Evolutionary conservation across 2,888 invertebrate genomes (phyloP).

Genomic region (Caenorhabditis plicata): DNA sequence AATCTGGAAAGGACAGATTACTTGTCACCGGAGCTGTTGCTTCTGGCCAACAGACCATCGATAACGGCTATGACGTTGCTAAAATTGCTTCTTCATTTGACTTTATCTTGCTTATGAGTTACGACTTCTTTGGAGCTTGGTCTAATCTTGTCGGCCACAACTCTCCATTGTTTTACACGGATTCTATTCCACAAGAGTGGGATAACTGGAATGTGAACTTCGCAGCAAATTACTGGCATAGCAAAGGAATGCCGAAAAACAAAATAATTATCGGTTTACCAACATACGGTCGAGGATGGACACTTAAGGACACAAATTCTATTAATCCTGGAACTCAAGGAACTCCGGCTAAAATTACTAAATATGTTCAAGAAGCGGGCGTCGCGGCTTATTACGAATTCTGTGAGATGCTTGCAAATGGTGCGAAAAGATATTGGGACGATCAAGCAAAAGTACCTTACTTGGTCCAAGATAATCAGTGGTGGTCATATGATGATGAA

Average conservation of each 20-base stretch:
- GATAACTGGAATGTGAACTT: slow-evolving; percentile 71
- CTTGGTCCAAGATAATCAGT: slow-evolving; percentile 78
- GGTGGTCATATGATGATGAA: slow-evolving; percentile 89
- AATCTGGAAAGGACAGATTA: slow-evolving; percentile 69
- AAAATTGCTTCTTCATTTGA: slow-evolving; percentile 60
- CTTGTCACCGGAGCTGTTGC: slow-evolving; percentile 81
- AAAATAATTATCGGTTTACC: slow-evolving; percentile 60
- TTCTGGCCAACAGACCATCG: slow-evolving; percentile 87
- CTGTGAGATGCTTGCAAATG: slow-evolving; percentile 78
- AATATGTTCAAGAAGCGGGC: slow-evolving; percentile 86
- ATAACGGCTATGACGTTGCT: slow-evolving; percentile 79
- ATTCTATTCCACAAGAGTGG: slow-evolving; percentile 39
- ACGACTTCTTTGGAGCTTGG: slow-evolving; percentile 59
- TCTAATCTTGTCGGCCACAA: slow-evolving; percentile 47
- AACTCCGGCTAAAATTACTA: slow-evolving; percentile 41
- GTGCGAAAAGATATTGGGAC: slow-evolving; percentile 79
- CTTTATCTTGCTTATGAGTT: slow-evolving; percentile 58
- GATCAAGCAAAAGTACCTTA: slow-evolving; percentile 77
- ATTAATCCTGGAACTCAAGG: slow-evolving; percentile 47
- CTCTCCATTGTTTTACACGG: slow-evolving; percentile 47
- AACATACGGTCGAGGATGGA: slow-evolving; percentile 63
- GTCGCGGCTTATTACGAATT: slow-evolving; percentile 95
- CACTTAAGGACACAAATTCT: slow-evolving; percentile 43
- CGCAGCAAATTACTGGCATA: slow-evolving; percentile 78
- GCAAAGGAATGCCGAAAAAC: slow-evolving; percentile 58